Percentiles rank a stretch among this genome's conserved stretches.
phyloP scores from a whole-genome alignment of 2,888 invertebrate species.

The Thelaira solivaga region DNA sequence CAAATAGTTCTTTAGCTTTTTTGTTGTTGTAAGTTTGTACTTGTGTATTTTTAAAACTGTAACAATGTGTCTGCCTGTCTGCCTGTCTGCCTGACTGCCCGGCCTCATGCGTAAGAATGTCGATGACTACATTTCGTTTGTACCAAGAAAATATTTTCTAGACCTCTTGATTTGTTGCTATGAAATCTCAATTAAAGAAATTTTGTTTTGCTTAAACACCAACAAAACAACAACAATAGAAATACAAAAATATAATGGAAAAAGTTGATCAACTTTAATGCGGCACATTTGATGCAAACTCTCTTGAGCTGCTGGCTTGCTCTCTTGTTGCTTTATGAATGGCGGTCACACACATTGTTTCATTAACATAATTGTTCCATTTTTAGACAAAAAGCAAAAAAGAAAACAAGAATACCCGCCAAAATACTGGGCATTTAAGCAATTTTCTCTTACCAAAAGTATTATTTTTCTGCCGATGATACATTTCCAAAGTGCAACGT shows the following conservation, averaged over 20 bases:
- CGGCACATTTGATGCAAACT: not conserved
- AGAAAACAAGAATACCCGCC: too few relatives aligned
- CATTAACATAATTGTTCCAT: constrained; percentile 68
- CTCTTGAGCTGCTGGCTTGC: too few relatives aligned
- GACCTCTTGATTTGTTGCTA: constrained; percentile 7
- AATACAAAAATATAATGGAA: constrained; percentile 16
- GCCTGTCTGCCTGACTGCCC: not conserved
- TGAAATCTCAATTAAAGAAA: constrained; percentile 1
- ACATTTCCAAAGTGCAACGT: constrained; percentile 93
- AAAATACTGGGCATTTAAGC: constrained; percentile 54
- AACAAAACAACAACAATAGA: constrained; percentile 30
- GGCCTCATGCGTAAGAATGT: constrained; percentile 38
- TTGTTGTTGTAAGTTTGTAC: too few relatives aligned
- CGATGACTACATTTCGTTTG: constrained; percentile 52
- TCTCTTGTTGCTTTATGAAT: not conserved
- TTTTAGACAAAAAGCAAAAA: too few relatives aligned
- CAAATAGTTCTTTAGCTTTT: constrained; percentile 14
- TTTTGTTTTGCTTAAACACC: not conserved
- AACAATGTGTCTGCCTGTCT: constrained; percentile 31
- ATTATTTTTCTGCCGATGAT: constrained; percentile 88
- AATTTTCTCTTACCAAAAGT: constrained; percentile 84
- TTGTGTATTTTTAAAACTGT: constrained; percentile 22
- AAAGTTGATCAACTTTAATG: constrained; percentile 31
- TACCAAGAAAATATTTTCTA: constrained; percentile 24
- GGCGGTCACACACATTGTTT: constrained; percentile 41